phyloP scores from a whole-genome alignment of 2,113 vertebrate species.

The Cynopterus brachyotis region DNA sequence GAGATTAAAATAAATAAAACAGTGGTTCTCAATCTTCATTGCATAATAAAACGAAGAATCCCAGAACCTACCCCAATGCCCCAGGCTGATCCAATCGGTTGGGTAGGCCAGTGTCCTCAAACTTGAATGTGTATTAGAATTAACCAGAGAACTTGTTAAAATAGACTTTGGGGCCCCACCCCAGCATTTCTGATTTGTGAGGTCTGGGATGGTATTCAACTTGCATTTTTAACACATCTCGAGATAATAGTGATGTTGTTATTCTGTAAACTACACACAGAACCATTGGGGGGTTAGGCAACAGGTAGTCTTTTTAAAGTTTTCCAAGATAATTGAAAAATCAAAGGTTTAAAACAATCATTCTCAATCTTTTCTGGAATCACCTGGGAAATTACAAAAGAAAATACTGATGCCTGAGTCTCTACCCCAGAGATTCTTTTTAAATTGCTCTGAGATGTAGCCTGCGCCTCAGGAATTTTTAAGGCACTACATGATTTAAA shows the following conservation, averaged over 20 bases:
- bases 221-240: not conserved
- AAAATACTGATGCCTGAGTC: not conserved
- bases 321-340: not conserved
- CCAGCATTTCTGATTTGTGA: not conserved
- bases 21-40: not conserved
- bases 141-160: not conserved
- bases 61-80: not conserved
- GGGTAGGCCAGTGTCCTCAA: not conserved
- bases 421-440: not conserved
- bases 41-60: not conserved
- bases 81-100: not conserved
- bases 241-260: not conserved
- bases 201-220: not conserved
- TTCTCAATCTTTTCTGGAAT: not conserved
- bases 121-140: not conserved
- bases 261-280: not conserved
- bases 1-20: not conserved
- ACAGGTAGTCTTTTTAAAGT: not conserved
- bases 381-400: not conserved
- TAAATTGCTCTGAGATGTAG: not conserved
- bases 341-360: not conserved
- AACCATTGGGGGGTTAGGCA: not conserved
- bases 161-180: not conserved
- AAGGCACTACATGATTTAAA: not conserved
- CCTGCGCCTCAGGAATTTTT: not conserved